Evolutionary conservation across 2,888 invertebrate species (phyloP), one percentile per base, ranked within the genome.

Genomic region (Cordilura impudica): DNA sequence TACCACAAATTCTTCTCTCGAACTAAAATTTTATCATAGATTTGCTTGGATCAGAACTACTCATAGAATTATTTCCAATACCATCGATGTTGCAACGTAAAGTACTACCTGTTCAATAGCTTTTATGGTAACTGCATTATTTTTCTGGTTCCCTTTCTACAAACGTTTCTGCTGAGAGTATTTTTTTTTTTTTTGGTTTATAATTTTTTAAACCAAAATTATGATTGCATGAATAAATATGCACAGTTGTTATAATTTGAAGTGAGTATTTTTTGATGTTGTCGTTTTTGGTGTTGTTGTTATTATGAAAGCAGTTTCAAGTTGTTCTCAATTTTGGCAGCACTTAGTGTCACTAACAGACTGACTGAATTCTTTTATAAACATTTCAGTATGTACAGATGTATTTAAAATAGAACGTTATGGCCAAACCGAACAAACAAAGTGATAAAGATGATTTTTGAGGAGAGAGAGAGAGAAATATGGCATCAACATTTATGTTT

Each of bases 291-390:
- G 43, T 69, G 21, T 14, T 58, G 47, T 45, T 70, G 47, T 65
- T 56, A 8, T 45, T 39, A 35, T 61, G 51, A 67, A 84, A 85
- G 85, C 83, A 85, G 83, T 85, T 86, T 83, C 84, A 86, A 86
- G 85, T 85, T 85, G 86, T 86, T 84, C 83, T 84, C 86, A 85
- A 85, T 86, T 85, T 86, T 84, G n/a, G 61, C 84, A 86, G 82
- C 86, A 86, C 85, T 86, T 84, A 85, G 83, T 85, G 86, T 83
- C 85, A 84, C 82, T 83, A 81, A 67, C 70, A 82, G 77, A 82
- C 83, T 84, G 83, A 78, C 49, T n/a, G n/a, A 35, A 69, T 56
- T 45, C 51, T 43, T 53, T 45, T 66, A 21, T 60, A 8, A 47
- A n/a, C 35, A 14, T 29, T 1, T 2, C 1, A 29, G 29, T 29